Percentiles rank a stretch among this genome's conserved stretches.
phyloP scores from a whole-genome alignment of 2,113 vertebrate species.

The Litocranius walleri region DNA sequence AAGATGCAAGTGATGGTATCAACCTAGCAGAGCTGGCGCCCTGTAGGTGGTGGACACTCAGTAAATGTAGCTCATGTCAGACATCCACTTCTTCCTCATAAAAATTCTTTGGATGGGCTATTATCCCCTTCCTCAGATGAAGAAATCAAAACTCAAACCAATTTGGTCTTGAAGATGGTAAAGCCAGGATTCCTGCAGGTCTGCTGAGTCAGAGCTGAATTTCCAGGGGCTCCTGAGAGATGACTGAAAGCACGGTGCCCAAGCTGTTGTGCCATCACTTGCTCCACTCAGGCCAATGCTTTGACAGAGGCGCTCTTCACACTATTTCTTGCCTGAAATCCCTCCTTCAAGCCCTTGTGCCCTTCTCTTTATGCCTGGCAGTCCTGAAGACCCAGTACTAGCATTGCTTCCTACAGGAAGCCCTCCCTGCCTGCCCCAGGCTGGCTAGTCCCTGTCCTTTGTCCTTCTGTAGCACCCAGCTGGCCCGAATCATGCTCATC shows the following conservation, averaged over 20 bases:
- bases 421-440: not conserved
- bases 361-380: not conserved
- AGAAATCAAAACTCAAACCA: not conserved
- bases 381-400: not conserved
- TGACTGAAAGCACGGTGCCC: fast-evolving
- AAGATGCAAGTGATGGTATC: not conserved
- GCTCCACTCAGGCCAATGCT: fast-evolving
- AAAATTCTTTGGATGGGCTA: not conserved
- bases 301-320: not conserved
- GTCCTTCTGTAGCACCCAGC: not conserved
- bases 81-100: not conserved
- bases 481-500: not conserved
- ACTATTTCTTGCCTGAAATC: not conserved
- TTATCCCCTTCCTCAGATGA: not conserved
- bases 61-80: not conserved
- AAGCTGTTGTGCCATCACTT: too few species aligned
- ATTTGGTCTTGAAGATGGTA: not conserved
- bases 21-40: fast-evolving
- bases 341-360: not conserved
- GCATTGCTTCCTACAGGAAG: not conserved
- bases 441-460: not conserved
- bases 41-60: not conserved
- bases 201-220: not conserved
- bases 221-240: not conserved
- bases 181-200: not conserved